These are phyloP conservation scores for Tetragnatha versicolor DNA, from an alignment of 1,140 invertebrate species.

Conservation along the genomic window DNA sequence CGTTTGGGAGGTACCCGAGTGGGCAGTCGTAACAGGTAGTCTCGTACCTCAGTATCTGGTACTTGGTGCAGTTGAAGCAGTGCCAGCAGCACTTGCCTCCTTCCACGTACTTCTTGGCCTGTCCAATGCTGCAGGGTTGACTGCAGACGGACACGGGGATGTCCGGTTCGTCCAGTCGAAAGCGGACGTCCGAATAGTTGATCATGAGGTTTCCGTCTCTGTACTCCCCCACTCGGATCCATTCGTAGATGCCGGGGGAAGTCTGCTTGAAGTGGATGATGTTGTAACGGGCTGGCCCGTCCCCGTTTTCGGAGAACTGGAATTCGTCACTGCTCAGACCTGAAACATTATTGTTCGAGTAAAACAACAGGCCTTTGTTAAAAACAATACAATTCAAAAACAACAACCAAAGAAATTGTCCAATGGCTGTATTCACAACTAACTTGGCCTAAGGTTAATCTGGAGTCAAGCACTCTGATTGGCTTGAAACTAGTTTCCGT, in stretches of 20 bases:
- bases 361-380: no score
- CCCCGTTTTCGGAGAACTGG: conserved; percentile 80
- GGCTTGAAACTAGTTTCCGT: no score
- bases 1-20: conserved; percentile 80
- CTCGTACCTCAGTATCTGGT: conserved; percentile 84
- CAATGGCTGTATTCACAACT: no score
- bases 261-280: conserved; percentile 93
- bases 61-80: conserved; percentile 90
- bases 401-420: no score
- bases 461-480: no score
- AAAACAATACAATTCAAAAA: no score
- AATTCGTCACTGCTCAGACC: conserved; percentile 81
- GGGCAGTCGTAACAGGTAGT: conserved; percentile 82
- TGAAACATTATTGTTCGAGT: no score
- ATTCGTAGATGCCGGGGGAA: conserved; percentile 75
- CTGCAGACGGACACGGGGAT: conserved; percentile 89
- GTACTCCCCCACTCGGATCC: conserved; percentile 86
- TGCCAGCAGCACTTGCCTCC: conserved; percentile 95
- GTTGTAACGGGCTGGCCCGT: conserved; percentile 92
- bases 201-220: conserved; percentile 77
- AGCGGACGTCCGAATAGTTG: conserved; percentile 69
- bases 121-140: conserved; percentile 87
- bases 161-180: conserved; percentile 69
- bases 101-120: conserved; percentile 89
- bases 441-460: no score